Evolutionary conservation across 2,113 vertebrate genomes (phyloP).

Genomic region (Ammodytes dubius): DNA sequence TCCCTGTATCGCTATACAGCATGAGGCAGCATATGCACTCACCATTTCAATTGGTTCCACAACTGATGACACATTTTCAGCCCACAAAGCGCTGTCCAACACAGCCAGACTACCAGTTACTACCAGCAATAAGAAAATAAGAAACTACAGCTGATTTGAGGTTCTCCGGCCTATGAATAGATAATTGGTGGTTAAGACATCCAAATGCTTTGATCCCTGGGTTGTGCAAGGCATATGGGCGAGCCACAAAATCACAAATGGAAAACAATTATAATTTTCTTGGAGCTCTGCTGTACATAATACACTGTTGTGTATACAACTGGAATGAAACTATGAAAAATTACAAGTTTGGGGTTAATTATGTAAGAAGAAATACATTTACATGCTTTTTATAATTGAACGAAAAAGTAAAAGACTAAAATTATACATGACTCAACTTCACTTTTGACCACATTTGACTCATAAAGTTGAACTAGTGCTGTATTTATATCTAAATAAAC

Average conservation of each 20-base stretch:
- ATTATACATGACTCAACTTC: background rate
- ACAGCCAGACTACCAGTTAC: conserved; percentile 16
- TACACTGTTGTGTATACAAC: background rate
- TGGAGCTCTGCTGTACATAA: conserved; percentile 34
- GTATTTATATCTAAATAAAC: background rate
- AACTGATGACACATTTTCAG: conserved; percentile 28
- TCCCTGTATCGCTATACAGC: background rate
- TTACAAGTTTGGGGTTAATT: conserved; percentile 18
- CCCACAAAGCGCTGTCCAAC: background rate
- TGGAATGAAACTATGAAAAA: conserved; percentile 30
- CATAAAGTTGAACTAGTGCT: background rate
- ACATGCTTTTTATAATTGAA: conserved; percentile 1
- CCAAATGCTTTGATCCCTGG: conserved; percentile 59
- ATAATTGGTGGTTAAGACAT: conserved; percentile 59
- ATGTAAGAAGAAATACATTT: background rate
- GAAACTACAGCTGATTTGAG: conserved; percentile 52
- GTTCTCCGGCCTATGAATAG: conserved; percentile 51
- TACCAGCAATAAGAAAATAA: conserved; percentile 42
- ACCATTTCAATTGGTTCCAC: background rate
- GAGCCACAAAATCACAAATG: conserved; percentile 47
- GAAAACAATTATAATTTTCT: conserved; percentile 43
- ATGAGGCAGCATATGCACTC: background rate
- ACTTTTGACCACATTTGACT: background rate
- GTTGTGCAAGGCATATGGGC: conserved; percentile 46
- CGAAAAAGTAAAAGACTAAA: background rate